These are phyloP conservation scores for Smittia sp. DNA, from an alignment of 2,888 invertebrate species.

Conservation along the genomic window DNA sequence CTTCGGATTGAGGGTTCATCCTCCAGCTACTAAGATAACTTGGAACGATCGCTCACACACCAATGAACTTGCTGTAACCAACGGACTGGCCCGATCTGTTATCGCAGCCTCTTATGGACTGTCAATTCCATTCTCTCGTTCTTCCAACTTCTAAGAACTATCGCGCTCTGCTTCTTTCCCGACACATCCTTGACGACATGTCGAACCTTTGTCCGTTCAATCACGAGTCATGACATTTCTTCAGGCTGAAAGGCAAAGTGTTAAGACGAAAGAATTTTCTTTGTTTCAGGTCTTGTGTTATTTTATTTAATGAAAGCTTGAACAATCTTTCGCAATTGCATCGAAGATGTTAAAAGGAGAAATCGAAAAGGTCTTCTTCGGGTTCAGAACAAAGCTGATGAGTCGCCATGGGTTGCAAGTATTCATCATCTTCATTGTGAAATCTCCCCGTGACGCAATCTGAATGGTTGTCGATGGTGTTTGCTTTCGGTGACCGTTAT, in stretches of 20 bases:
- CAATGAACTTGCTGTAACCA: too few species aligned
- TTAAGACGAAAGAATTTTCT: neutral
- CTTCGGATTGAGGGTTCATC: neutral
- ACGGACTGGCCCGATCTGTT: neutral
- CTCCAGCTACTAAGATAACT: neutral
- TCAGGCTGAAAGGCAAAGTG: neutral
- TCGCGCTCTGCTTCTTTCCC: neutral
- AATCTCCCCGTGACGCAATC: neutral
- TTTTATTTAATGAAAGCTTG: neutral
- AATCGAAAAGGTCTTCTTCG: neutral
- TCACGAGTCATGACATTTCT: neutral
- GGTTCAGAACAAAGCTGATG: neutral
- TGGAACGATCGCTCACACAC: neutral
- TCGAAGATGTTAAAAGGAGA: neutral
- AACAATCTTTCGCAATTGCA: neutral
- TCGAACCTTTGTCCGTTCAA: neutral
- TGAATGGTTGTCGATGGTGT: neutral
- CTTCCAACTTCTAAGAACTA: conserved; percentile 5
- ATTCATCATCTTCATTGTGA: neutral
- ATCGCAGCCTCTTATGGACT: neutral
- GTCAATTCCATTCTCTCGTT: neutral
- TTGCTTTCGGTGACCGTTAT: conserved; percentile 1
- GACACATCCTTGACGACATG: neutral
- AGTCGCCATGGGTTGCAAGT: conserved; percentile 36
- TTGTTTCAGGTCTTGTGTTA: neutral